phyloP scores from a whole-genome alignment of 2,888 invertebrate species.

The Lochmaea crataegi region DNA sequence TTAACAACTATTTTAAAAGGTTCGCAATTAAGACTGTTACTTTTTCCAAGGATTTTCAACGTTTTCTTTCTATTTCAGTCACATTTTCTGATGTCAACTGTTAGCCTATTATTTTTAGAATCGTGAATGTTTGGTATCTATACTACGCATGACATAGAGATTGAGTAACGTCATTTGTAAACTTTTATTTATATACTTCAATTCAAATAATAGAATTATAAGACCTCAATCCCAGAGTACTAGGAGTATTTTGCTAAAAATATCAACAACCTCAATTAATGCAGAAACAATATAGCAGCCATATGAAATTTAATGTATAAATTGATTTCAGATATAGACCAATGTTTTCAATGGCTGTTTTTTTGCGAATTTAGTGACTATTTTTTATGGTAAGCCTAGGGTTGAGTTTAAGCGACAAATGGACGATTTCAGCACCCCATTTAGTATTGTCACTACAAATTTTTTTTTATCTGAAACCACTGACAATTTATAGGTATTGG shows the following conservation, averaged over 20 bases:
- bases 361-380: too few species aligned
- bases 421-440: too few species aligned
- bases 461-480: too few species aligned
- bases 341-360: background rate
- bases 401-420: too few species aligned
- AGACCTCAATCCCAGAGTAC: background rate
- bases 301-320: background rate
- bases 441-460: too few species aligned
- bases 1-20: background rate
- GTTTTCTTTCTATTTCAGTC: background rate
- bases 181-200: constrained; percentile 33
- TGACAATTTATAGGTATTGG: too few species aligned
- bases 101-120: constrained; percentile 24
- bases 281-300: background rate
- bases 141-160: constrained; percentile 30
- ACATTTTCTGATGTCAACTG: constrained; percentile 2
- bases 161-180: constrained; percentile 28
- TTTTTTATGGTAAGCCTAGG: too few species aligned
- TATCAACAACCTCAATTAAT: background rate
- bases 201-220: constrained; percentile 34
- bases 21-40: background rate
- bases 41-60: background rate
- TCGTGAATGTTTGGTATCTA: constrained; percentile 6
- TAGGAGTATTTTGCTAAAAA: constrained; percentile 7
- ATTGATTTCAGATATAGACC: background rate